Conservation (phyloP, 2,888 invertebrate species). For the Danaus chrysippus region DNA sequence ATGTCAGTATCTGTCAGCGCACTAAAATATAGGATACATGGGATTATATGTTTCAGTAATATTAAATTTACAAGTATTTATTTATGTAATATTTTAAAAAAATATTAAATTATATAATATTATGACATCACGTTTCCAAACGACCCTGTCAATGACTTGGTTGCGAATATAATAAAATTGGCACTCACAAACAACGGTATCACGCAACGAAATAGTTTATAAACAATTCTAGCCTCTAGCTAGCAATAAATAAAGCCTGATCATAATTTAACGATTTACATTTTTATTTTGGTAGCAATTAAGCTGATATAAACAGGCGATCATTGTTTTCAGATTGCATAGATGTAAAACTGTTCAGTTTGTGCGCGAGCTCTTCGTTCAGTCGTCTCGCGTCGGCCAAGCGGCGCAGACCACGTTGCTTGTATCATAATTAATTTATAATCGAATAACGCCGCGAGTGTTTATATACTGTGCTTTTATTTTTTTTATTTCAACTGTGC, state of each 20-base stretch:
- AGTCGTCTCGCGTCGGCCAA: constrained; percentile 54
- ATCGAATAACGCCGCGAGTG: constrained; percentile 54
- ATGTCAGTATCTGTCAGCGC: too few relatives aligned
- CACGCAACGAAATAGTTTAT: neutral
- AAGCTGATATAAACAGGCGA: constrained; percentile 36
- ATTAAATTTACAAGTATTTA: too few relatives aligned
- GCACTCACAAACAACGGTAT: neutral
- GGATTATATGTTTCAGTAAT: too few relatives aligned
- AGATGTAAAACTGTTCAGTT: constrained; percentile 28
- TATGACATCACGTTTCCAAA: neutral
- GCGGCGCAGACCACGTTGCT: constrained; percentile 50
- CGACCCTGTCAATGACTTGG: neutral
- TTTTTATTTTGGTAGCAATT: constrained; percentile 37
- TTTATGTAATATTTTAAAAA: too few relatives aligned
- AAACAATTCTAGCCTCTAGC: neutral
- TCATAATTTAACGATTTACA: constrained; percentile 7
- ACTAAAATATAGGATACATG: too few relatives aligned
- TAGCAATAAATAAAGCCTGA: neutral
- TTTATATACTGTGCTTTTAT: constrained; percentile 49
- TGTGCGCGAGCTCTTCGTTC: constrained; percentile 17
- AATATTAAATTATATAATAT: too few relatives aligned
- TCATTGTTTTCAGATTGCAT: constrained; percentile 36
- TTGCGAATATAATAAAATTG: neutral
- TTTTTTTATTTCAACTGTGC: constrained; percentile 53
- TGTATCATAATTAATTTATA: constrained; percentile 8